Percentiles rank a stretch among this genome's conserved stretches.
These are phyloP conservation scores for Hemaris fuciformis DNA, from an alignment of 2,888 invertebrate species.

Conservation along the genomic window DNA sequence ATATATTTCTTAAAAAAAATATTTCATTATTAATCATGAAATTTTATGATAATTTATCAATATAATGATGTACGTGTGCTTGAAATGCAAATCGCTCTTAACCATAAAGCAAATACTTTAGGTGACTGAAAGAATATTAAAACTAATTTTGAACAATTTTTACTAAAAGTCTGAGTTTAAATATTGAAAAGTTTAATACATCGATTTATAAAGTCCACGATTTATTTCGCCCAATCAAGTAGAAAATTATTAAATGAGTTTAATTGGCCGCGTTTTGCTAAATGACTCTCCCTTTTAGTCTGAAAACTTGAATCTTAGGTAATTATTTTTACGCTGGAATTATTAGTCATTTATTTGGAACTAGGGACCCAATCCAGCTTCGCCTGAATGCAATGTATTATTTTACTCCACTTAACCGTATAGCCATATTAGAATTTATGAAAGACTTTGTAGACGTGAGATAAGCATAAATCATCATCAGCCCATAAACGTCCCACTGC, in stretches of 20 bases:
- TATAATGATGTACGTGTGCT: too few relatives aligned
- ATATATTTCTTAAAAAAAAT: too few relatives aligned
- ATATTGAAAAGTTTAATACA: neutral
- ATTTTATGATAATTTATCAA: too few relatives aligned
- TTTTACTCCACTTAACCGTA: too few relatives aligned
- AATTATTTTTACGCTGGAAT: neutral
- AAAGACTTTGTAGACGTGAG: too few relatives aligned
- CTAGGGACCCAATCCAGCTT: too few relatives aligned
- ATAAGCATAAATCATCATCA: too few relatives aligned
- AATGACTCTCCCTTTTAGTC: neutral
- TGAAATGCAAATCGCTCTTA: too few relatives aligned
- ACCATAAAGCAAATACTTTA: constrained; percentile 26
- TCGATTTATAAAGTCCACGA: neutral
- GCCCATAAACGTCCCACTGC: too few relatives aligned
- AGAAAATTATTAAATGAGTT: constrained; percentile 1
- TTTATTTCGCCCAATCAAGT: constrained; percentile 8
- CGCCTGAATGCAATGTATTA: neutral
- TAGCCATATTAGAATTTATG: too few relatives aligned
- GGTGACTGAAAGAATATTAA: constrained; percentile 16
- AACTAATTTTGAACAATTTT: neutral
- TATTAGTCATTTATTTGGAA: neutral
- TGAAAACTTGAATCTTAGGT: neutral
- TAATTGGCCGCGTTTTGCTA: neutral
- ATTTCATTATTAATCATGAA: too few relatives aligned
- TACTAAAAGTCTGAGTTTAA: neutral